Conservation (phyloP, 1,140 invertebrate genomes). For the Coptotermes formosanus region DNA sequence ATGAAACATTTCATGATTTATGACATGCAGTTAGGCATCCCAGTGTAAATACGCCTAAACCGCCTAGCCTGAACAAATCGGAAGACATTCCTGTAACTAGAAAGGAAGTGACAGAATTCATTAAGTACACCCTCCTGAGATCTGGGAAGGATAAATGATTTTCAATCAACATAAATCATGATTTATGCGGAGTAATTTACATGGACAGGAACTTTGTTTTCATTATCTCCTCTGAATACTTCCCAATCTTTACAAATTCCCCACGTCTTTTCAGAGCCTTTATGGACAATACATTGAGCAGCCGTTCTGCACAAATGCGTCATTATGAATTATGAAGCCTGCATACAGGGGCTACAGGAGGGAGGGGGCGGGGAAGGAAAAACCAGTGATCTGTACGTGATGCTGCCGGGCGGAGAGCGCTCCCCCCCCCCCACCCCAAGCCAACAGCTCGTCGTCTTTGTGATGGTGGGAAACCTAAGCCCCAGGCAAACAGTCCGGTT, state of each 20-base stretch:
- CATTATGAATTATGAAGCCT: slow-evolving; percentile 13
- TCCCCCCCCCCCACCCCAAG: no score
- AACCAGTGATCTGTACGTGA: slow-evolving; percentile 14
- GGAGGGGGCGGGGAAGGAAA: background rate
- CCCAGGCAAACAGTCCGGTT: background rate
- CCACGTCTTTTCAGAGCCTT: background rate
- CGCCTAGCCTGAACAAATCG: no score
- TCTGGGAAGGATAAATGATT: background rate
- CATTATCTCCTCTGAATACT: background rate
- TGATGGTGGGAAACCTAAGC: slow-evolving; percentile 13
- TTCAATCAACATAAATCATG: background rate
- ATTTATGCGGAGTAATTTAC: background rate
- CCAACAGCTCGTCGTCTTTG: background rate
- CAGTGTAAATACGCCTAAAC: no score
- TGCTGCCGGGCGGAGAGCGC: background rate
- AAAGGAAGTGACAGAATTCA: background rate
- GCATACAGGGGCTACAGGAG: background rate
- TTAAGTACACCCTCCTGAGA: background rate
- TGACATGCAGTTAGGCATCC: no score
- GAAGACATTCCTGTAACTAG: background rate
- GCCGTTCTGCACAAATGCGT: background rate
- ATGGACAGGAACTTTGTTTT: background rate
- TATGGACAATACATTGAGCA: background rate
- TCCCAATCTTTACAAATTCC: background rate
- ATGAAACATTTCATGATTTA: no score